A percentile compares a stretch with the other conserved stretches of the same genome.
Evolutionary conservation across 2,888 invertebrate species (phyloP).

Genomic region (Campoplex nolae): DNA sequence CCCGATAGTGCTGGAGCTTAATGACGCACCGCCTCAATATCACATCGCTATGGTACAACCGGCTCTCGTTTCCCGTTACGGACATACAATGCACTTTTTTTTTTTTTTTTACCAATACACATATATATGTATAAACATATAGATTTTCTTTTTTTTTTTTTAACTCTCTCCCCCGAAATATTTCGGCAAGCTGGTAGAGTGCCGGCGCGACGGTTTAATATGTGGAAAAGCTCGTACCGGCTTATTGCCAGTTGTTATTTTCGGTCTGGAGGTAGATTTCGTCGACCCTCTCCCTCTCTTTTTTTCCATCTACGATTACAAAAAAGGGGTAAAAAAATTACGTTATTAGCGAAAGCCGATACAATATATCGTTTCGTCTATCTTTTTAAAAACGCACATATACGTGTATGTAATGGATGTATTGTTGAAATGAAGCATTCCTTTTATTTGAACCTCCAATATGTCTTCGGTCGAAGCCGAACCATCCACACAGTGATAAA

Average conservation of each 20-base stretch:
- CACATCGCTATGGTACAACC: constrained; percentile 71
- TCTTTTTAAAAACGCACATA: constrained; percentile 40
- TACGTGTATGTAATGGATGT: background rate
- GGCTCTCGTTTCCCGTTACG: constrained; percentile 61
- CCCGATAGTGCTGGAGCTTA: constrained; percentile 66
- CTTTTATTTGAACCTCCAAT: constrained; percentile 7
- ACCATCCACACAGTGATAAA: background rate
- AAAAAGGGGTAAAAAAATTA: constrained; percentile 57
- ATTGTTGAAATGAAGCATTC: background rate
- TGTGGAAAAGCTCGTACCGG: constrained; percentile 81
- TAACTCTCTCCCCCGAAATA: constrained; percentile 58
- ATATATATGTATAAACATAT: constrained; percentile 48
- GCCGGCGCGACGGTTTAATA: constrained; percentile 76
- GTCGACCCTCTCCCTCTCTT: constrained; percentile 58
- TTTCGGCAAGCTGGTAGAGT: constrained; percentile 66
- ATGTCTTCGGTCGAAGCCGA: background rate
- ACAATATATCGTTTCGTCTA: constrained; percentile 52
- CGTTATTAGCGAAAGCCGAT: constrained; percentile 62
- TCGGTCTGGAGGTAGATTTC: constrained; percentile 74
- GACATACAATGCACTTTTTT: constrained; percentile 66
- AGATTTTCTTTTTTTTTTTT: constrained; percentile 53
- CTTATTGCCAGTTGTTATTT: constrained; percentile 82
- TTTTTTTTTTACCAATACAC: constrained; percentile 61
- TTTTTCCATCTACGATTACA: constrained; percentile 1
- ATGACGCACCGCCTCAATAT: constrained; percentile 81